Evolutionary conservation across 2,113 vertebrate genomes (phyloP).

Genomic region (Haemorhous mexicanus): DNA sequence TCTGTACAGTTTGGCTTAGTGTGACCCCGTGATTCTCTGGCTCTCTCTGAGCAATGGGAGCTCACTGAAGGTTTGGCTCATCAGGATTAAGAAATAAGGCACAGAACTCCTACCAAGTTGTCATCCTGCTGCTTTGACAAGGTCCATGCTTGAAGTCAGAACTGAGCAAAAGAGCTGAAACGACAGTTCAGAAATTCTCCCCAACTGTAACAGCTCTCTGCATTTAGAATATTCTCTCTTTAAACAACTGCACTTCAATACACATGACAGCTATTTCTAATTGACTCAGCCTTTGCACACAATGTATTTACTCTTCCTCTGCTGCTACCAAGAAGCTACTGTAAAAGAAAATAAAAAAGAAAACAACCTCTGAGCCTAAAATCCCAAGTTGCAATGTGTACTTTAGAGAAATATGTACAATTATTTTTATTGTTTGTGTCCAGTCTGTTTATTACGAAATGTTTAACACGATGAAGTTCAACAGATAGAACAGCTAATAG

Average conservation of each 20-base stretch:
- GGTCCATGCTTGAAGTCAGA: background rate
- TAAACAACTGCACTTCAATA: background rate
- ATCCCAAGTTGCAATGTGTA: background rate
- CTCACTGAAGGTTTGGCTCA: background rate
- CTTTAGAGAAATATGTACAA: background rate
- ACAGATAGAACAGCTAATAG: conserved; percentile 40
- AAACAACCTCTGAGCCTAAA: background rate
- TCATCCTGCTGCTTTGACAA: background rate
- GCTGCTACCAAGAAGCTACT: background rate
- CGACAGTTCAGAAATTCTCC: background rate
- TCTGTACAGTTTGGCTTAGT: background rate
- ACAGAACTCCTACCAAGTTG: background rate
- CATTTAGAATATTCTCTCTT: background rate
- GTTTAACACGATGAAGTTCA: conserved; percentile 10
- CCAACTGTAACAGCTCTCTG: background rate
- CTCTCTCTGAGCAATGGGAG: background rate
- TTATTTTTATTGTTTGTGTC: background rate
- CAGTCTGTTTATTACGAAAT: conserved; percentile 6
- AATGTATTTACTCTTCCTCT: background rate
- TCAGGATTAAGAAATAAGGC: background rate
- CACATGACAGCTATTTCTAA: background rate
- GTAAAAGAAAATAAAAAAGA: background rate
- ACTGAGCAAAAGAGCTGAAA: background rate
- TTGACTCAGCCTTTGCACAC: background rate
- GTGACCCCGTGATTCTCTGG: accelerated